Base-by-base conservation (phyloP, 2,888 invertebrate species). In the Amblyjoppa proteus region DNA sequence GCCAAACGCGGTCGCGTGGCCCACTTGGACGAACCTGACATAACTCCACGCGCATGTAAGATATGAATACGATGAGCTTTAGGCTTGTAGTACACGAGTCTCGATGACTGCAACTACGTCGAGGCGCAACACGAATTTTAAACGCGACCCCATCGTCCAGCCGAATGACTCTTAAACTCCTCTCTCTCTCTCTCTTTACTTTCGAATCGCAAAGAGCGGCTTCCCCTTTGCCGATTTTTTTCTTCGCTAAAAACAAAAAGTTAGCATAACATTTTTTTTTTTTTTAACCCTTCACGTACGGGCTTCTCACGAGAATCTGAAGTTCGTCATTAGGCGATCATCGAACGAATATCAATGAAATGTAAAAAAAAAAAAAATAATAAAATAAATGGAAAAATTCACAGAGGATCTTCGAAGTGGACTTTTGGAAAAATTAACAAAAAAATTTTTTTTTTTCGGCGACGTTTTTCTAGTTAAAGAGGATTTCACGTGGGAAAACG, bases 11-110 rank as follows among this genome's bases (percentile, higher is more conserved):
- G 76, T 68, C 81, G 84, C 78, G 84, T 90, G 90, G 90, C 87
- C 90, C 89, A 91, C 89, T 90, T 91, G 79, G 77, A 71, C 83
- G 71, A 84, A 86, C 87, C 85, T 91, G 90, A 91, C 89, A 89
- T 89, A 91, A 91, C 85, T 82, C 45, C 31, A 61, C 45, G 77
- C 28, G 66, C 56, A 61, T 71, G 38, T 77, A 51, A 34, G 31
- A 64, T 61, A 20, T 0, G 5, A 45, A 45, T 49, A 49, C 49
- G 31, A 31, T 49, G 31, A 20, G n/a, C 61, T 64, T 61, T 74
- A 11, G 16, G 45, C 28, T 66, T 64, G 75, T 75, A 49, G 61
- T 75, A 64, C 61, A 75, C 58, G 38, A 68, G 64, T 31, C 25
- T 28, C 75, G 61, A 64, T 64, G 45, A 75, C 61, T 64, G 49